Evolutionary conservation across 1,140 invertebrate species (phyloP).

Genomic region (Globodera ellingtonae): DNA sequence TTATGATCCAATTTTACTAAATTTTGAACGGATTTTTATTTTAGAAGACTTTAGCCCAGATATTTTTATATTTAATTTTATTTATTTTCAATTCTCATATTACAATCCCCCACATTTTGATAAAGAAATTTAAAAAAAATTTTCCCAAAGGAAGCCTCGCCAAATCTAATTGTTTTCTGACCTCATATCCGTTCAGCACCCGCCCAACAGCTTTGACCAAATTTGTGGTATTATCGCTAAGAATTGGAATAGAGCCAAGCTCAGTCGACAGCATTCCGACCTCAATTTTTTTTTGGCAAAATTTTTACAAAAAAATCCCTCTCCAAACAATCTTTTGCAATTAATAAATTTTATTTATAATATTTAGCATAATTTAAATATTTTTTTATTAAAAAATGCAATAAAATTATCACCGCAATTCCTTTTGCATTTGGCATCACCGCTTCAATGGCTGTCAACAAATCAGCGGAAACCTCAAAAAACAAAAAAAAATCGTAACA

Average conservation of each 20-base stretch:
- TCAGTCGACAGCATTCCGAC: conserved; percentile 64
- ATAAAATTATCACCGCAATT: conserved; percentile 53
- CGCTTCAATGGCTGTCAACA: conserved; percentile 53
- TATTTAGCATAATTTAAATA: not conserved
- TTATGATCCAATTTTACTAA: too few relatives aligned
- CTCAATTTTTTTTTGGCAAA: conserved; percentile 30
- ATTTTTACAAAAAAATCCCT: not conserved
- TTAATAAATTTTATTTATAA: too few relatives aligned
- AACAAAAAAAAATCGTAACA: not conserved
- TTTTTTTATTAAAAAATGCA: conserved; percentile 3
- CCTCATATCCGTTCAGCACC: conserved; percentile 59
- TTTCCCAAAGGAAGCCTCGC: too few relatives aligned
- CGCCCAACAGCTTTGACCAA: conserved; percentile 54
- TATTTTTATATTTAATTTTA: not conserved
- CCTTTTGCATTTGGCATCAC: conserved; percentile 57
- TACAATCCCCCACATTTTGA: too few relatives aligned
- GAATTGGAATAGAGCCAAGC: conserved; percentile 55
- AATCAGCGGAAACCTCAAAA: conserved; percentile 43
- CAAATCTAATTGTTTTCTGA: not conserved
- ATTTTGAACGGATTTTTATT: too few relatives aligned
- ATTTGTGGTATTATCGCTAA: conserved; percentile 63
- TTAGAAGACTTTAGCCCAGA: too few relatives aligned
- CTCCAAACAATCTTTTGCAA: too few relatives aligned
- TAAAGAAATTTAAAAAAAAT: too few relatives aligned
- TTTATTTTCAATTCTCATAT: not conserved